Conservation (phyloP, 2,888 invertebrate species). For the Leptinotarsa haldemani region DNA sequence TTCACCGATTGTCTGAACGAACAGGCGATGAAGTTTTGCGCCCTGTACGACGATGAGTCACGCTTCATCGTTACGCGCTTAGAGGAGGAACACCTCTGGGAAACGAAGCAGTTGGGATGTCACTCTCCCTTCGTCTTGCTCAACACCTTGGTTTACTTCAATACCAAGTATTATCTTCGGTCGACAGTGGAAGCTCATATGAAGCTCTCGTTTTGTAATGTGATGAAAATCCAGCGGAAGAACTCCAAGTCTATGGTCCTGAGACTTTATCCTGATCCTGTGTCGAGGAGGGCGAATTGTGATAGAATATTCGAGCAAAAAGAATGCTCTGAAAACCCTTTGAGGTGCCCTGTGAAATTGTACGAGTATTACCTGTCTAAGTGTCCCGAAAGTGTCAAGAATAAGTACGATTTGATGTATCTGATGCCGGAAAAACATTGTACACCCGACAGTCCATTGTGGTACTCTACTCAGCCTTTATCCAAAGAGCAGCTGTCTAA, state of each 20-base stretch:
- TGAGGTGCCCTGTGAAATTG: slow-evolving; percentile 90
- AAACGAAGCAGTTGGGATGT: slow-evolving; percentile 89
- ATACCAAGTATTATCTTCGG: slow-evolving; percentile 91
- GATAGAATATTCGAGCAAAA: slow-evolving; percentile 69
- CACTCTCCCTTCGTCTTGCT: slow-evolving; percentile 90
- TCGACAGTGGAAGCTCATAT: slow-evolving; percentile 89
- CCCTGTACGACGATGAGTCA: slow-evolving; percentile 76
- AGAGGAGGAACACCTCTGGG: slow-evolving; percentile 93
- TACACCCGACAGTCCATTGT: slow-evolving; percentile 89
- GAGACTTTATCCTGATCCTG: slow-evolving; percentile 34
- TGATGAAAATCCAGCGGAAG: slow-evolving; percentile 87
- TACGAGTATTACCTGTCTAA: slow-evolving; percentile 94
- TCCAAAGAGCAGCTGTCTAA: slow-evolving; percentile 80
- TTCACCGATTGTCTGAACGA: slow-evolving; percentile 88
- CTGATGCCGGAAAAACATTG: slow-evolving; percentile 88
- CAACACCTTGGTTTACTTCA: slow-evolving; percentile 91
- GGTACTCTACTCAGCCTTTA: slow-evolving; percentile 88
- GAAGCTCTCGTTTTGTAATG: slow-evolving; percentile 87
- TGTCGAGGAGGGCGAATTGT: slow-evolving; percentile 65
- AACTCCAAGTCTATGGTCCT: slow-evolving; percentile 58
- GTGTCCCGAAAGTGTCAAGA: slow-evolving; percentile 90
- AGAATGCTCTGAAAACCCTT: slow-evolving; percentile 72
- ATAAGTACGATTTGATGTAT: slow-evolving; percentile 84
- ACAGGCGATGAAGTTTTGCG: slow-evolving; percentile 80
- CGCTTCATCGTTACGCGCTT: slow-evolving; percentile 88